Conservation (phyloP, 2,113 vertebrate species). For the Saccopteryx leptura region DNA sequence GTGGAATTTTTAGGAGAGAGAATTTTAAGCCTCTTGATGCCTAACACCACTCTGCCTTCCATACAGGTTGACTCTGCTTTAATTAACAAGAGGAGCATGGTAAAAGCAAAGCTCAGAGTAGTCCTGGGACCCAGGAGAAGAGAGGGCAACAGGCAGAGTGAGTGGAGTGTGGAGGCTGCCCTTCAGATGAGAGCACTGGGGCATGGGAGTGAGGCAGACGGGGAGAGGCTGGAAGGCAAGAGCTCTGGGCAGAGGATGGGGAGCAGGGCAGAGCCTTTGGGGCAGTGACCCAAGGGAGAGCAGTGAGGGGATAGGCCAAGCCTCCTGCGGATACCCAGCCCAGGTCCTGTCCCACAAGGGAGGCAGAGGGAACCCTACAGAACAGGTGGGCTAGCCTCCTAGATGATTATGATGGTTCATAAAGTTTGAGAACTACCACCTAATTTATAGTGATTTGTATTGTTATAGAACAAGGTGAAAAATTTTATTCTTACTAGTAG, state of each 20-base stretch:
- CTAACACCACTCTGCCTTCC: not conserved
- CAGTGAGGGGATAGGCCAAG: not conserved
- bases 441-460: not conserved
- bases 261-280: not conserved
- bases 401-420: not conserved
- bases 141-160: not conserved
- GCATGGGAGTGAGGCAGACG: not conserved
- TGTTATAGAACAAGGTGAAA: not conserved
- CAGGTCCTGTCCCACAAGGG: not conserved
- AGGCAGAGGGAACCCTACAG: not conserved
- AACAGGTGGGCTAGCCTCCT: not conserved
- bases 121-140: not conserved
- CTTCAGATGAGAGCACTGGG: not conserved
- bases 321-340: not conserved
- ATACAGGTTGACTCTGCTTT: not conserved
- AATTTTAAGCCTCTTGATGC: not conserved
- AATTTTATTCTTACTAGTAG: not conserved
- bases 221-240: not conserved
- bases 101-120: not conserved
- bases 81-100: not conserved
- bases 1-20: not conserved
- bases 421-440: not conserved
- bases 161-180: not conserved
- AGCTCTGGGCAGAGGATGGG: not conserved
- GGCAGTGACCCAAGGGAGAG: not conserved